Conservation (phyloP, 2,888 invertebrate genomes). For the Siphonodentalium dalli region DNA sequence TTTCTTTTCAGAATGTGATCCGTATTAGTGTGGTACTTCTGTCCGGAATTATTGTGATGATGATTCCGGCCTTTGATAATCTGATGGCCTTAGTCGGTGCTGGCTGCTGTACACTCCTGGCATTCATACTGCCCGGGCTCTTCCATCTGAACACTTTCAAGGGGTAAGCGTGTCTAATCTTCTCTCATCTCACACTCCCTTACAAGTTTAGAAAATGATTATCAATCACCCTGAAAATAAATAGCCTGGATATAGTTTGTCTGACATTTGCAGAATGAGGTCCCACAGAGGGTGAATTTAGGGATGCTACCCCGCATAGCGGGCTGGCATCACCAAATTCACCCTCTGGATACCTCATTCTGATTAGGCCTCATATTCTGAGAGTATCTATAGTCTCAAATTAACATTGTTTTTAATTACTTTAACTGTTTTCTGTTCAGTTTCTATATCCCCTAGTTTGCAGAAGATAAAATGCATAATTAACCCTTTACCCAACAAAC, state of each 20-base stretch:
- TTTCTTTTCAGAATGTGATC: constrained; percentile 58
- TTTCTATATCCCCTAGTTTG: too few species aligned
- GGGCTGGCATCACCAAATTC: too few species aligned
- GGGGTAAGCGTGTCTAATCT: constrained; percentile 45
- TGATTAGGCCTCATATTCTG: too few species aligned
- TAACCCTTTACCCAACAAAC: too few species aligned
- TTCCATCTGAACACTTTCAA: constrained; percentile 63
- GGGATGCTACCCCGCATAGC: too few species aligned
- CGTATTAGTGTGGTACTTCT: constrained; percentile 60
- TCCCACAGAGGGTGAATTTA: too few species aligned
- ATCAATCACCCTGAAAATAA: not conserved
- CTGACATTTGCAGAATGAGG: not conserved
- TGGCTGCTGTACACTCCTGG: constrained; percentile 66
- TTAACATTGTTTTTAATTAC: too few species aligned
- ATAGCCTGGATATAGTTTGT: not conserved
- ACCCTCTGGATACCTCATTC: too few species aligned
- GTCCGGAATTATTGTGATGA: constrained; percentile 64
- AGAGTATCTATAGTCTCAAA: too few species aligned
- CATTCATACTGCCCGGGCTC: constrained; percentile 65
- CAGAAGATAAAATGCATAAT: too few species aligned
- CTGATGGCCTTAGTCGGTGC: constrained; percentile 67
- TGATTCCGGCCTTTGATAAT: constrained; percentile 66
- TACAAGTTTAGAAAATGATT: not conserved
- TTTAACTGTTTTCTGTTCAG: too few species aligned
- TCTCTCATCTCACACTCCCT: not conserved